Evolutionary conservation across 2,113 vertebrate genomes (phyloP).

Genomic region (Amphiprion ocellaris): DNA sequence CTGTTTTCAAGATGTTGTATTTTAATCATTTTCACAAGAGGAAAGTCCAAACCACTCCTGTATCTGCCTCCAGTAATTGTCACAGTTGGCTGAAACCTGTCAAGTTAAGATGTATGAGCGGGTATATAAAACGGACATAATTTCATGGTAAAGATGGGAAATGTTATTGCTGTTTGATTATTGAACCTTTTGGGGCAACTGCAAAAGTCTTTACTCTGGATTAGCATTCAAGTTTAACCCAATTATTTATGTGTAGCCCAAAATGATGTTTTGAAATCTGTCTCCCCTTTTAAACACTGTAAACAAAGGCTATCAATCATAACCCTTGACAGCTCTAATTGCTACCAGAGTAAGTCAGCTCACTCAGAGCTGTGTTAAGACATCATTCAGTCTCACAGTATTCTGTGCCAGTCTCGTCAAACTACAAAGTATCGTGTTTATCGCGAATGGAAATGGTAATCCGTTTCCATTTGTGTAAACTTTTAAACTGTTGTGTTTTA

Average conservation of each 20-base stretch:
- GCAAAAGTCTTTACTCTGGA: constrained; percentile 74
- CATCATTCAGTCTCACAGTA: constrained; percentile 20
- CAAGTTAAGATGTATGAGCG: constrained; percentile 86
- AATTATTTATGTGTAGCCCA: constrained; percentile 83
- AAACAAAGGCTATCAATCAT: constrained; percentile 88
- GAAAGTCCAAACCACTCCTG: constrained; percentile 70
- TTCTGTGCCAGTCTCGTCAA: constrained; percentile 57
- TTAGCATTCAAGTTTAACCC: constrained; percentile 73
- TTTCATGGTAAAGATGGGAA: constrained; percentile 87
- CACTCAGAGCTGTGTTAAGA: constrained; percentile 36
- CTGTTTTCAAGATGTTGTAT: constrained; percentile 64
- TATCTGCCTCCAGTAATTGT: constrained; percentile 77
- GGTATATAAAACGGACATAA: constrained; percentile 80
- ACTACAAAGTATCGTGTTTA: constrained; percentile 46
- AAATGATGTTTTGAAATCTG: constrained; percentile 85
- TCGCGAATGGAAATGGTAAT: constrained; percentile 24
- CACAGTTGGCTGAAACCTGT: constrained; percentile 85
- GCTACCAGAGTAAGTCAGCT: constrained; percentile 79
- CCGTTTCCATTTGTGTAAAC: constrained; percentile 43
- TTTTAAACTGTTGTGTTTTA: constrained; percentile 32
- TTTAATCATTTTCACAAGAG: constrained; percentile 72
- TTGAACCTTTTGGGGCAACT: constrained; percentile 78
- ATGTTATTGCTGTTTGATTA: constrained; percentile 86
- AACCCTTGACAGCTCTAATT: constrained; percentile 83
- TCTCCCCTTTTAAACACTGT: constrained; percentile 85